These are phyloP conservation scores for Ellobius talpinus DNA, from an alignment of 2,113 vertebrate species.

Conservation along the genomic window DNA sequence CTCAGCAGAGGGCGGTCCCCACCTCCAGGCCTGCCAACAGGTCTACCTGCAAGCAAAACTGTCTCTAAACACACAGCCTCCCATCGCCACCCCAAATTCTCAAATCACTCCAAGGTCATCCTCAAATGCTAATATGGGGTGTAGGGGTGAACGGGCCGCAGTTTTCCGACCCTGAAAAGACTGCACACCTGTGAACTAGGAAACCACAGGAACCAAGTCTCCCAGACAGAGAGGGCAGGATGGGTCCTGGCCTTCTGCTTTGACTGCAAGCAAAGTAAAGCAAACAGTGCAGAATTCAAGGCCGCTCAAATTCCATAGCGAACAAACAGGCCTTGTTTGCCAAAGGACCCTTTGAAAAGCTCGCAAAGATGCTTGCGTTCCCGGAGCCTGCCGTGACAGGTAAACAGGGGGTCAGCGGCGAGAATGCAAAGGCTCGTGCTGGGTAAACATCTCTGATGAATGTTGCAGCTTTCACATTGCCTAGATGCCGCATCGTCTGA, in stretches of 20 bases:
- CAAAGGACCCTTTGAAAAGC: slow-evolving; percentile 54
- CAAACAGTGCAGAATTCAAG: slow-evolving; percentile 38
- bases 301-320: neutral
- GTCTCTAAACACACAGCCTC: neutral
- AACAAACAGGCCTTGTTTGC: slow-evolving; percentile 50
- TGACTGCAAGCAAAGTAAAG: neutral
- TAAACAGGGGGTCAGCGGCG: slow-evolving; percentile 4
- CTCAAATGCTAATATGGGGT: neutral
- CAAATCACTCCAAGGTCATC: neutral
- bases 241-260: neutral
- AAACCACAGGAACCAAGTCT: neutral
- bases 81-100: neutral
- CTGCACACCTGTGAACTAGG: neutral
- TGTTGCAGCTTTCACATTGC: neutral
- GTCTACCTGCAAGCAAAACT: neutral
- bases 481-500: neutral
- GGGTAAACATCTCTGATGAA: slow-evolving; percentile 15
- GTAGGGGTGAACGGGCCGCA: neutral
- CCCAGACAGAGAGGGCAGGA: neutral
- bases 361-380: neutral
- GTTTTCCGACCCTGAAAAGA: neutral
- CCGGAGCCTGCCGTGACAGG: slow-evolving; percentile 17
- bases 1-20: neutral
- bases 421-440: neutral
- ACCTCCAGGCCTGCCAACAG: neutral